Evolutionary conservation across 2,113 vertebrate species (phyloP).

Genomic region (Edolisoma coerulescens): DNA sequence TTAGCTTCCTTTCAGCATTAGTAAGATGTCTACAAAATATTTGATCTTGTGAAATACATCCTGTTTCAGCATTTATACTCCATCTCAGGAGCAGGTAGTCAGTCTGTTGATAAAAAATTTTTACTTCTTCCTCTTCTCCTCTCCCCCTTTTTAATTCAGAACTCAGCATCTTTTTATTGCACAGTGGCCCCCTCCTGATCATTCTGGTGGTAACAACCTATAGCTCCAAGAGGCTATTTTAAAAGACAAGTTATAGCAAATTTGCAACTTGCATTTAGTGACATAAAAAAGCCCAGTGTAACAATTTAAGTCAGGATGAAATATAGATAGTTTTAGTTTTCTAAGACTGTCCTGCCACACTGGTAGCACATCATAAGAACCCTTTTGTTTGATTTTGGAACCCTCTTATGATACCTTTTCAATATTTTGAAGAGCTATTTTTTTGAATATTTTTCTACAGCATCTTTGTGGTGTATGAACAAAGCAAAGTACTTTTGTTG

Average conservation of each 20-base stretch:
- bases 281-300: background rate
- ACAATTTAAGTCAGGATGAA: background rate
- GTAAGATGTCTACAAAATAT: background rate
- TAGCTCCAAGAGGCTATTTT: background rate
- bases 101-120: background rate
- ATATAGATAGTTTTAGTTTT: background rate
- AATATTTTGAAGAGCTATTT: background rate
- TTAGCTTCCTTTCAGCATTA: background rate
- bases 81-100: background rate
- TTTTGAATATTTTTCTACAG: background rate
- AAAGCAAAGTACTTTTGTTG: background rate
- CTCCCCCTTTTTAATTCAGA: background rate
- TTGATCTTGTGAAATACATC: background rate
- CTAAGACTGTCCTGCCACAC: background rate
- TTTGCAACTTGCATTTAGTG: background rate
- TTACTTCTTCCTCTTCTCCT: background rate
- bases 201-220: background rate
- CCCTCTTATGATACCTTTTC: background rate
- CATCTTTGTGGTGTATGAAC: background rate
- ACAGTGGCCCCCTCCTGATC: background rate
- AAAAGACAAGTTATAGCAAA: background rate
- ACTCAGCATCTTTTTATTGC: background rate
- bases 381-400: background rate
- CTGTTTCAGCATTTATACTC: background rate
- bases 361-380: background rate